Percentiles rank a stretch among this genome's conserved stretches.
Evolutionary conservation across 1,140 invertebrate genomes (phyloP).

Genomic region (Pseudachorutes palmiensis): DNA sequence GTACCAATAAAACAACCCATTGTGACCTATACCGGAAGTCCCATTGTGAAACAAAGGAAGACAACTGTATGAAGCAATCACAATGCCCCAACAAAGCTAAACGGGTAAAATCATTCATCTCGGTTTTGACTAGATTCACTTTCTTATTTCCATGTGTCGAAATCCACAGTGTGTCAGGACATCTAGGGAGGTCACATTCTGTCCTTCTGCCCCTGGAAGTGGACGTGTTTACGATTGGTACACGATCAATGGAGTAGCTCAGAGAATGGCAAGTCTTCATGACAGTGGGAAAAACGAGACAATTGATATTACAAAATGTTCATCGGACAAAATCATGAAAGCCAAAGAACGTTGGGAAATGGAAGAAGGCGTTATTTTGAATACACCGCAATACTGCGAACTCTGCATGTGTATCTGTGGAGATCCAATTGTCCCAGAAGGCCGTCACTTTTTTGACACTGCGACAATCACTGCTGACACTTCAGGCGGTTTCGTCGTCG

Average conservation of each 20-base stretch:
- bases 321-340: conserved; percentile 2
- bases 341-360: conserved; percentile 23
- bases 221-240: conserved; percentile 22
- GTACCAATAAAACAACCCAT: conserved; percentile 19
- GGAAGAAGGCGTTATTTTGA: conserved; percentile 25
- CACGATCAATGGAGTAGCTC: conserved; percentile 17
- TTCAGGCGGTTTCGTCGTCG: conserved; percentile 12
- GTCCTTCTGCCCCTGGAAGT: conserved; percentile 9
- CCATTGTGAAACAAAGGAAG: conserved; percentile 9
- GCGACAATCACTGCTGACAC: neutral
- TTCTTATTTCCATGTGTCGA: neutral
- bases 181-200: conserved; percentile 9
- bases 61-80: conserved; percentile 21
- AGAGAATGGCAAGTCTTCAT: neutral
- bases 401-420: conserved; percentile 24
- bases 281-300: neutral
- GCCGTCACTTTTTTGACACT: conserved; percentile 17
- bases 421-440: conserved; percentile 14
- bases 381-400: conserved; percentile 28
- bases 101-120: neutral
- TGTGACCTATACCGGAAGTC: conserved; percentile 15
- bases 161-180: conserved; percentile 8
- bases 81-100: conserved; percentile 9
- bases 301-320: conserved; percentile 1
- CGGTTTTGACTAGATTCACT: neutral